phyloP scores from a whole-genome alignment of 2,888 invertebrate genomes.

The Amorpha juglandis region DNA sequence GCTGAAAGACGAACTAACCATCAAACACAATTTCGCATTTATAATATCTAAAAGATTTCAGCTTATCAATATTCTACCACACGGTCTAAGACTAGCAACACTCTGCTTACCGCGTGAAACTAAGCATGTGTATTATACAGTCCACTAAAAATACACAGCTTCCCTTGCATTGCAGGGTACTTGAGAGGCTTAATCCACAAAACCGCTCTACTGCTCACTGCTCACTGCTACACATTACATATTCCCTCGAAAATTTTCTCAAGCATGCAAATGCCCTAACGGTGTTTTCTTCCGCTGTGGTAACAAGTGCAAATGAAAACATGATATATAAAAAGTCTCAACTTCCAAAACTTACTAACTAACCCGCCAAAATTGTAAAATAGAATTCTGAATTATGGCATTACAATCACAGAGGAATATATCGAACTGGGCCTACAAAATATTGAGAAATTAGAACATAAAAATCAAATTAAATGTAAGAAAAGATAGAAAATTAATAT shows the following conservation, averaged over 20 bases:
- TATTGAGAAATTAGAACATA: too few species aligned
- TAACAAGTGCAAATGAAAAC: not conserved
- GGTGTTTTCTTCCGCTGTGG: not conserved
- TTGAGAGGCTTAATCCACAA: slow-evolving; percentile 13
- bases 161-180: slow-evolving; percentile 9
- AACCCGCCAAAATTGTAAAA: not conserved
- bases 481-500: too few species aligned
- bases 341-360: not conserved
- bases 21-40: too few species aligned
- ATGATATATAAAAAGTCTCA: not conserved
- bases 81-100: not conserved
- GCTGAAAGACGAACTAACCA: too few species aligned
- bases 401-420: too few species aligned
- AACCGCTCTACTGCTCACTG: slow-evolving; percentile 11
- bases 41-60: not conserved
- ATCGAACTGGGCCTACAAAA: too few species aligned
- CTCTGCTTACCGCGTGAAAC: not conserved
- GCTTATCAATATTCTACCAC: not conserved
- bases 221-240: slow-evolving; percentile 18
- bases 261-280: slow-evolving; percentile 19
- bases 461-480: too few species aligned
- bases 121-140: slow-evolving; percentile 5
- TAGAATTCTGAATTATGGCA: too few species aligned
- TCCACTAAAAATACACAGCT: slow-evolving; percentile 16
- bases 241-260: slow-evolving; percentile 19